Evolutionary conservation across 2,113 vertebrate genomes (phyloP).

Genomic region (Semicossyphus pulcher): DNA sequence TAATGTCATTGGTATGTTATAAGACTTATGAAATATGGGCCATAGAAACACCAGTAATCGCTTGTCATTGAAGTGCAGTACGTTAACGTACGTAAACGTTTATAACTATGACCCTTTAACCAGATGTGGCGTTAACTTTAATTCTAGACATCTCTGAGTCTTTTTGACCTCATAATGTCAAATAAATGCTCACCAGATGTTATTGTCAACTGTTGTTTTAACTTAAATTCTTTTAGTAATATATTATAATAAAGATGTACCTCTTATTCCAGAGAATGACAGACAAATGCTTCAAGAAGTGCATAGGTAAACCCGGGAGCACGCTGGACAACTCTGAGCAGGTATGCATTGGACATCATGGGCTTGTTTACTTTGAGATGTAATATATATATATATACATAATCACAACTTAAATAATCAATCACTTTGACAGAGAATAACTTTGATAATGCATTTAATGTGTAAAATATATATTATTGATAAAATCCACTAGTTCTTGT

Average conservation of each 20-base stretch:
- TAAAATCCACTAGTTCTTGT: neutral
- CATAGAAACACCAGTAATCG: neutral
- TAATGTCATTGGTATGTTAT: neutral
- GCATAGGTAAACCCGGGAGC: constrained; percentile 95
- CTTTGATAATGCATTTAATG: too few relatives aligned
- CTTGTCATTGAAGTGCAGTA: neutral
- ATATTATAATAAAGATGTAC: neutral
- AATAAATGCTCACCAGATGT: neutral
- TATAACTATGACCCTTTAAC: neutral
- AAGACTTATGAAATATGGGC: neutral
- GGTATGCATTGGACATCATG: constrained; percentile 73
- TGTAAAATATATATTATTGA: neutral
- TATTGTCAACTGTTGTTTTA: neutral
- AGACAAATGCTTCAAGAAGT: constrained; percentile 99
- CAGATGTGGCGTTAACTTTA: neutral
- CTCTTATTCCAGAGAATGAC: constrained; percentile 91
- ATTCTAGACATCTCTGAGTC: rapidly evolving
- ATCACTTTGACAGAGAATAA: neutral
- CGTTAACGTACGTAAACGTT: too few relatives aligned
- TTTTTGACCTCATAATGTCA: neutral
- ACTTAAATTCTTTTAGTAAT: too few relatives aligned
- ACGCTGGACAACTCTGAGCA: constrained; percentile 96
- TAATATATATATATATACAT: neutral
- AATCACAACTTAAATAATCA: neutral
- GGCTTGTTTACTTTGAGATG: neutral